Conservation (phyloP, 2,797 vertebrate species). For the Xenentodon cancila region DNA sequence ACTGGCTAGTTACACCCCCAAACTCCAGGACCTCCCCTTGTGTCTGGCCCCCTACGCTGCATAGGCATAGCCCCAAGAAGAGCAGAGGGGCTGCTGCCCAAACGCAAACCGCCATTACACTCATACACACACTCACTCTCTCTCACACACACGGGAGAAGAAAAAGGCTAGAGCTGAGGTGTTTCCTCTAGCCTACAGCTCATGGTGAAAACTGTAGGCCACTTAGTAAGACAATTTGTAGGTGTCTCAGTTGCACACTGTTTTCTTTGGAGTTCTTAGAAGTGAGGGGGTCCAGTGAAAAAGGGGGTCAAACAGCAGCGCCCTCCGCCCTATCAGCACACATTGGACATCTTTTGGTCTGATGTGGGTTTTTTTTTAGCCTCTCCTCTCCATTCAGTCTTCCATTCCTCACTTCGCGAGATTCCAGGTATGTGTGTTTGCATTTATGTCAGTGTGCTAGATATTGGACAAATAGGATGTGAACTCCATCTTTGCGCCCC, state of each 20-base stretch:
- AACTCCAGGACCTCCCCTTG: slow-evolving; percentile 89
- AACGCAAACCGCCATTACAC: slow-evolving; percentile 81
- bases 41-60: slow-evolving; percentile 78
- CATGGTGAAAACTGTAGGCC: slow-evolving; percentile 71
- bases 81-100: slow-evolving; percentile 80
- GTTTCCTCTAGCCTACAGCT: slow-evolving; percentile 70
- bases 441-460: slow-evolving; percentile 53
- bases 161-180: slow-evolving; percentile 73
- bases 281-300: slow-evolving; percentile 25
- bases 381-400: slow-evolving; percentile 63
- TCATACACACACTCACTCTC: slow-evolving; percentile 72
- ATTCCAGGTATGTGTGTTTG: slow-evolving; percentile 55
- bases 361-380: slow-evolving; percentile 42
- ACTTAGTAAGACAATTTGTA: slow-evolving; percentile 41
- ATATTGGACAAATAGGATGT: slow-evolving; percentile 57
- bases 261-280: slow-evolving; percentile 30
- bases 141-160: slow-evolving; percentile 60
- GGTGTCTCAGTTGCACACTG: slow-evolving; percentile 36
- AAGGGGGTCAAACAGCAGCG: slow-evolving; percentile 37
- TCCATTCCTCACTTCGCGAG: slow-evolving; percentile 61
- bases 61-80: slow-evolving; percentile 80
- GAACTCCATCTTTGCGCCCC: slow-evolving; percentile 77
- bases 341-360: slow-evolving; percentile 42
- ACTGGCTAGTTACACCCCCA: slow-evolving; percentile 94
- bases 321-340: slow-evolving; percentile 48